Evolutionary conservation across 1,140 invertebrate species (phyloP), one percentile per base, ranked within the genome.

Genomic region (Neodiprion lecontei): DNA sequence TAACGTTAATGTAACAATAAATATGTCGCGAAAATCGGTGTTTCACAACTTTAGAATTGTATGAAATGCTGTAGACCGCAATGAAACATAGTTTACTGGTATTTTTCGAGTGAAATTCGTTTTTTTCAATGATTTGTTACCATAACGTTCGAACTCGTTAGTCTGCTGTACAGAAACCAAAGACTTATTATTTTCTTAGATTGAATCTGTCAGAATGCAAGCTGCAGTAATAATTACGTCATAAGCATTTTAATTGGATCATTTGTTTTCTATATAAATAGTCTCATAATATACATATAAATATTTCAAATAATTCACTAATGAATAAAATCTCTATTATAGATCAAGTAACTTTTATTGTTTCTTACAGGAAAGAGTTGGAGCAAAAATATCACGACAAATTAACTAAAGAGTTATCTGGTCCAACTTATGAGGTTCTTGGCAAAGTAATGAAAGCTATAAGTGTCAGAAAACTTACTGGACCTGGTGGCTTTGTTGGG

Each of bases 371-470:
- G 66, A 94, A 96, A 81, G 97, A 99, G 83, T 83, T 99, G 17
- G 93, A 96, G 83, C 94, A 96, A 74, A 99, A 99, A 86, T 99
- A 97, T 88, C 97, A 98, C 76, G 96, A 94, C 17, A 98, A 97
- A 88, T 89, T 99, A 68, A 91, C 94, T 40, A 97, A 98, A 86
- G 96, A 98, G 84, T 89, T 99, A 77, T 93, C 92, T 8, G 99
- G 99, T 1, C 96, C 95, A 2, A 96, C 97, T 17, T 99, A 96
- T 88, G 98, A 99, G 89, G 95, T 99, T 7, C 91, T 99, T 50
- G 96, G 96, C 21, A 96, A 95, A 89, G 92, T 99, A 12, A 99
- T 99, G 95, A 99, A 99, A 86, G 95, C 95, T 66, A 93, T 99
- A 66, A 96, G 98, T 9, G 97, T 97, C 75, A 92, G 97, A 76